Base-by-base conservation (phyloP, 2,113 vertebrate species). In the Lophotis ruficrista region DNA sequence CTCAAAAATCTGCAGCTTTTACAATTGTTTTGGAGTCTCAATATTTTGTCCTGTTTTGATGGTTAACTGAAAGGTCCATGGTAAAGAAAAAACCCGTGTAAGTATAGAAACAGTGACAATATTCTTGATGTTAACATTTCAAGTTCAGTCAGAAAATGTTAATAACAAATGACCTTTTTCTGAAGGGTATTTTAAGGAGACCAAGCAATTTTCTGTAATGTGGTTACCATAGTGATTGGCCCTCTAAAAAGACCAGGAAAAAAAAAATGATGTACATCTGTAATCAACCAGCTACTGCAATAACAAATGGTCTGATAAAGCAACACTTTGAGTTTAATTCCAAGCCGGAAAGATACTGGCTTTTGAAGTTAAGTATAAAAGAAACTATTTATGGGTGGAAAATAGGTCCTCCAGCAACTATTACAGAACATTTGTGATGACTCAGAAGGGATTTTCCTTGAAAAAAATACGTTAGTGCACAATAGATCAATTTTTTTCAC, bases 151-250 rank as follows among this genome's bases (percentile, higher is more conserved):
- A 85, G 94, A 89, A 96, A 96, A 94, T 43, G 73, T 95, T 96
- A 89, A 95, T 89, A 80, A 69, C 53, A 28, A 92, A 91, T 96
- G 97, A 97, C 98, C 97, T 97, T 97, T 97, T 88, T 84, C 96
- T 94, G 96, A 97, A 98, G 96, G 97, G 96, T 87, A 93, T 97
- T 97, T 97, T 96, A 95, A 97, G 94, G 93, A 97, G 94, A 98
- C 96, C 95, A 96, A 97, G 97, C 96, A 94, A 95, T 97, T 97
- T 98, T 96, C 94, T 78, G 56, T 90, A 92, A 96, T 95, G 73
- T 88, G 95, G 98, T 98, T 98, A 87, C 98, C 98, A 98, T 98
- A 96, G 98, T 54, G 97, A 98, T 66, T 79, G 85, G 96, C 69
- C 97, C 96, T 97, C 92, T 93, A 93, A 93, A 97, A 97, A 96